Conservation (phyloP, 2,113 vertebrate genomes). For the Cygnus atratus region DNA sequence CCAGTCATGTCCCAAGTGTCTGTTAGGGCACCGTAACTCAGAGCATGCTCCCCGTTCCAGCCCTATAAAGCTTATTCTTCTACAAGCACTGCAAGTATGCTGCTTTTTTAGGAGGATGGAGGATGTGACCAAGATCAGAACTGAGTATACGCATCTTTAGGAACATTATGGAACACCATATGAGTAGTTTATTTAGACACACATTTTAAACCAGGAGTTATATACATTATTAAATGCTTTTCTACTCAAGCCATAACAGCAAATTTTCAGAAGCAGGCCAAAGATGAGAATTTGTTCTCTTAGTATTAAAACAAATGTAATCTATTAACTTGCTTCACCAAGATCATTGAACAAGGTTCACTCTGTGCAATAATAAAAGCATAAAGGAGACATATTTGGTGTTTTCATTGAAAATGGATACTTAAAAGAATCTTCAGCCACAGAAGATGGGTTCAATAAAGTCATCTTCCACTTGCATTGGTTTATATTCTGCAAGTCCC, state of each 20-base stretch:
- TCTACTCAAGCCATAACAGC: not conserved
- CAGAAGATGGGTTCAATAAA: not conserved
- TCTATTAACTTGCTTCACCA: not conserved
- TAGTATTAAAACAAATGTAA: not conserved
- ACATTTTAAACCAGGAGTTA: not conserved
- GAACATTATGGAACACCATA: not conserved
- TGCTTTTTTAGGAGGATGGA: not conserved
- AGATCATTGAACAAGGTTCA: not conserved
- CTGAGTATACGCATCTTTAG: not conserved
- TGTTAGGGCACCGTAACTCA: rapidly evolving
- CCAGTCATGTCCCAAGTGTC: not conserved
- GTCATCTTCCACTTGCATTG: not conserved
- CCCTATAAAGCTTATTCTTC: not conserved
- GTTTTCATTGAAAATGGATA: not conserved
- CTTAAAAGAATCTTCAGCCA: not conserved
- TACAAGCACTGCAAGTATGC: not conserved
- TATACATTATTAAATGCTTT: not conserved
- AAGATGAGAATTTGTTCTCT: not conserved
- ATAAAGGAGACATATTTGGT: not conserved
- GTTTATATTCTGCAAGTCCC: not conserved
- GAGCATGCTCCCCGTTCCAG: too few relatives aligned
- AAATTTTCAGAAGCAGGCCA: not conserved
- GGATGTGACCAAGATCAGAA: not conserved
- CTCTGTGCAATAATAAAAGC: not conserved
- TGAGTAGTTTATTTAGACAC: not conserved